Evolutionary conservation across 1,140 invertebrate species (phyloP).

Genomic region (Aphelenchoides fujianensis): DNA sequence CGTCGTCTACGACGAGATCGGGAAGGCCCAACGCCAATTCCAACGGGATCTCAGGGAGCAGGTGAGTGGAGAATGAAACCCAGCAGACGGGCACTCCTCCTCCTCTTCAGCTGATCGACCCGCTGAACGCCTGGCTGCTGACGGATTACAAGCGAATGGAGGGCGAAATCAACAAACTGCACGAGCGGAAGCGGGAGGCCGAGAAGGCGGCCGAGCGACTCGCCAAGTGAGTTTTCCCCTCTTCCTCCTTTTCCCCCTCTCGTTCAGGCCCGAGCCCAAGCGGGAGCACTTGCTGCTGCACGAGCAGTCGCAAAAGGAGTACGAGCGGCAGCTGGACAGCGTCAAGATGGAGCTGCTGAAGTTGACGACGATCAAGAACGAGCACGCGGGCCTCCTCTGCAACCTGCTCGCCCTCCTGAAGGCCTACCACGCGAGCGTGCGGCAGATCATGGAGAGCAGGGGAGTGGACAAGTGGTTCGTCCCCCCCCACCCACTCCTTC

Average conservation of each 20-base stretch:
- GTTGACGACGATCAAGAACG: constrained; percentile 13
- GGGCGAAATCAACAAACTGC: neutral
- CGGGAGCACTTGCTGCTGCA: neutral
- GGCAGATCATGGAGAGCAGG: neutral
- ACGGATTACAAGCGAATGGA: constrained; percentile 9
- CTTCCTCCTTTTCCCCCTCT: neutral
- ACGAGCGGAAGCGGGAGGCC: neutral
- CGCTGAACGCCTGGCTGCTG: constrained; percentile 15
- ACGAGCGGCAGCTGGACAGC: constrained; percentile 13
- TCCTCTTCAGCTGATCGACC: neutral
- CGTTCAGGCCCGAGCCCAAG: neutral
- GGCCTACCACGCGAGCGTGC: neutral
- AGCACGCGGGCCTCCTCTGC: neutral
- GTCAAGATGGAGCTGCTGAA: constrained; percentile 7
- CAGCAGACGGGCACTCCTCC: neutral
- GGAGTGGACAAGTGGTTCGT: constrained; percentile 5
- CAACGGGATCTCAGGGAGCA: constrained; percentile 5
- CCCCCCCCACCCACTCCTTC: too few relatives aligned
- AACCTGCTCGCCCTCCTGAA: constrained; percentile 7
- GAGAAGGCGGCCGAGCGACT: neutral
- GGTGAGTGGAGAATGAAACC: neutral
- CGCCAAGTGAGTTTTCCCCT: neutral
- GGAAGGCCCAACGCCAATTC: constrained; percentile 7
- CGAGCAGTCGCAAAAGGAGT: constrained; percentile 12
- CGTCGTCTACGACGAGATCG: constrained; percentile 11